Evolutionary conservation across 2,888 invertebrate genomes (phyloP).

Genomic region (Rhagonycha lutea): DNA sequence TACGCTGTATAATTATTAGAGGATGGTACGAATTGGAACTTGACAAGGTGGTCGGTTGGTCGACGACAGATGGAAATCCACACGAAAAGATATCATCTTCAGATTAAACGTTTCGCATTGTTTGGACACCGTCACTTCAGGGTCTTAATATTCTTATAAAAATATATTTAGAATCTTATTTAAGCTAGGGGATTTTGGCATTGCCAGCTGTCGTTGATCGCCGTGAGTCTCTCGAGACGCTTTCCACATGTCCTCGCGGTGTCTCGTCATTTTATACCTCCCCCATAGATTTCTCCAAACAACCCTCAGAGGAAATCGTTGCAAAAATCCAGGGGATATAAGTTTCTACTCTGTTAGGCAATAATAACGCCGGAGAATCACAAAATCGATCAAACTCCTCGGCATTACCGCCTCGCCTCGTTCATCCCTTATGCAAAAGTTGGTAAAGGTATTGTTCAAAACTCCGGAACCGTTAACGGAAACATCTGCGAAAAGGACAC

Average conservation of each 20-base stretch:
- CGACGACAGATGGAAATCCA: not conserved
- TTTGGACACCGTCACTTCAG: not conserved
- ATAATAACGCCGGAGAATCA: not conserved
- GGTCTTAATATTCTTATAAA: conserved; percentile 11
- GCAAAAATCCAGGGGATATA: not conserved
- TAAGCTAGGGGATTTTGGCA: conserved; percentile 18
- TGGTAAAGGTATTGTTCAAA: not conserved
- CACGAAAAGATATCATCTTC: not conserved
- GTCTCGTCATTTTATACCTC: conserved; percentile 12
- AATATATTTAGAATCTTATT: conserved; percentile 27
- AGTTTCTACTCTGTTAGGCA: not conserved
- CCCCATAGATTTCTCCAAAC: conserved; percentile 6
- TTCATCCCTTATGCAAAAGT: not conserved
- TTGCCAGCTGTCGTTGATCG: conserved; percentile 29
- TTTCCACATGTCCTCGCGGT: conserved; percentile 24
- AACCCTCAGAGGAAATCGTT: conserved; percentile 10
- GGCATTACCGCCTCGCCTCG: not conserved
- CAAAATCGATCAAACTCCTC: not conserved
- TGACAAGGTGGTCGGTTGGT: not conserved
- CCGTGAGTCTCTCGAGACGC: conserved; percentile 27
- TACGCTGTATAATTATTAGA: not conserved
- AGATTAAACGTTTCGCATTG: not conserved
- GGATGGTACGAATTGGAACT: not conserved
- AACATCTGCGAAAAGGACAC: conserved; percentile 13
- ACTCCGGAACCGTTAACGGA: not conserved